These are phyloP conservation scores for Gasterosteus nipponicus DNA, from an alignment of 2,113 vertebrate genomes.

Conservation along the genomic window DNA sequence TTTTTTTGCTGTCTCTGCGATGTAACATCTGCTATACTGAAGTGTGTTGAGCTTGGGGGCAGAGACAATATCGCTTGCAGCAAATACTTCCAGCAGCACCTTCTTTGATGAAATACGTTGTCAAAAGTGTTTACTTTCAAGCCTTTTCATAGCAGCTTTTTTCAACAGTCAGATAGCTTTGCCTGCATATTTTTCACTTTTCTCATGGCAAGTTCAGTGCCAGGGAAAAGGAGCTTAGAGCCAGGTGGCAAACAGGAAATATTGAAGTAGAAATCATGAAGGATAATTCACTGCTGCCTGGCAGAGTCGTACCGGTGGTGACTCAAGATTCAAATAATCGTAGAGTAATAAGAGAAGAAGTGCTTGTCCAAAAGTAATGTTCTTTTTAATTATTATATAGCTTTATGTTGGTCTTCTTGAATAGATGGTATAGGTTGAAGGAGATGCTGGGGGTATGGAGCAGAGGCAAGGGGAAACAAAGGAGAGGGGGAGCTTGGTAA, in stretches of 20 bases:
- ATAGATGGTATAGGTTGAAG: not conserved
- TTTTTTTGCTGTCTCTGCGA: conserved; percentile 52
- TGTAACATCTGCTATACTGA: conserved; percentile 18
- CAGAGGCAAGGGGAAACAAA: not conserved
- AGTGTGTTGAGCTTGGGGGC: conserved; percentile 28
- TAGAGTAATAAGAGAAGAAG: conserved; percentile 21
- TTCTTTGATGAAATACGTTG: conserved; percentile 42
- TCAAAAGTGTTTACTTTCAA: conserved; percentile 38
- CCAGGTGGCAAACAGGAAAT: conserved; percentile 41
- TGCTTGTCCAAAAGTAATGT: conserved; percentile 61
- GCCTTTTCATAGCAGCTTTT: conserved; percentile 15
- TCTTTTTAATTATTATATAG: conserved; percentile 45
- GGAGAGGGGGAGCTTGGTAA: not conserved
- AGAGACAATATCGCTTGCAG: conserved; percentile 33
- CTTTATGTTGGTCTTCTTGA: conserved; percentile 17
- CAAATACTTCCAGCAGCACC: conserved; percentile 34
- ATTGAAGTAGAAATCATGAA: conserved; percentile 20
- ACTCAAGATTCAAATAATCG: conserved; percentile 32
- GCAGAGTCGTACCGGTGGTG: conserved; percentile 1
- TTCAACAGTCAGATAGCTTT: conserved; percentile 35
- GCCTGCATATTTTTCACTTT: conserved; percentile 47
- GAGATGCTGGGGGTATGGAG: not conserved
- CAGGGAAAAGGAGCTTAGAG: conserved; percentile 36
- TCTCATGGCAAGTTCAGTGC: conserved; percentile 25
- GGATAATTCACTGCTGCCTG: conserved; percentile 30